Base-by-base conservation (phyloP, 2,797 vertebrate species). In the Xerus rutilus region DNA sequence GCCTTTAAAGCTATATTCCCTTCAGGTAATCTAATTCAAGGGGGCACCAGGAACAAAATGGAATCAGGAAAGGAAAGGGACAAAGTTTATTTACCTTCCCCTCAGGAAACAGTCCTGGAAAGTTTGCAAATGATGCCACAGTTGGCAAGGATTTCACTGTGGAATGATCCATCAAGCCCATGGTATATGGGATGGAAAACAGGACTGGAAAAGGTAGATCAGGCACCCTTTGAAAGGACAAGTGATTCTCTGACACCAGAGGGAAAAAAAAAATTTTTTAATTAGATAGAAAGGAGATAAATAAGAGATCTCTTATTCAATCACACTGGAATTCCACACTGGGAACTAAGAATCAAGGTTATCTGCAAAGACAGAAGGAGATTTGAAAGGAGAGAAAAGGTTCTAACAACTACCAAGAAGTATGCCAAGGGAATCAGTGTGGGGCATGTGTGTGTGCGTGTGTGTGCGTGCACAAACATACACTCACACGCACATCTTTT, bases 381-480 rank as follows among this genome's bases (percentile, higher is more conserved):
- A 77, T 72, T 30, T 94, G 43, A 57, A 94, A 59, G 17, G 30
- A 64, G 32, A 23, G 35, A 52, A 79, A 79, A 70, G 5, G 17
- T 54, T 86, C 76, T 77, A 17, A 43, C 13, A 78, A 30, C 1
- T 23, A 78, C 45, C 69, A 86, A 85, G 76, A 65, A 18, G 11
- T 57, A 47, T 21, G 43, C 28, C 39, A 15, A 6, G 57, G 59
- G 3, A 82, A 45, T 79, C 85, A 64, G 25, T 32, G 10, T 3
- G 3, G 4, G n/a, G 4, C 3, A 0, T 9, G 15, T 62, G 62
- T 45, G 47, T 25, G n/a, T 17, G 10, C 35, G 17, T 6, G 8
- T 14, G 2, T 30, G 17, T 7, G 11, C 3, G 14, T 6, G 2
- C 0, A 3, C 54, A 39, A 8, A 1, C 8, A 28, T 3, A 8